These are phyloP conservation scores for Cryptotermes secundus DNA, from an alignment of 1,140 invertebrate genomes.

Conservation along the genomic window DNA sequence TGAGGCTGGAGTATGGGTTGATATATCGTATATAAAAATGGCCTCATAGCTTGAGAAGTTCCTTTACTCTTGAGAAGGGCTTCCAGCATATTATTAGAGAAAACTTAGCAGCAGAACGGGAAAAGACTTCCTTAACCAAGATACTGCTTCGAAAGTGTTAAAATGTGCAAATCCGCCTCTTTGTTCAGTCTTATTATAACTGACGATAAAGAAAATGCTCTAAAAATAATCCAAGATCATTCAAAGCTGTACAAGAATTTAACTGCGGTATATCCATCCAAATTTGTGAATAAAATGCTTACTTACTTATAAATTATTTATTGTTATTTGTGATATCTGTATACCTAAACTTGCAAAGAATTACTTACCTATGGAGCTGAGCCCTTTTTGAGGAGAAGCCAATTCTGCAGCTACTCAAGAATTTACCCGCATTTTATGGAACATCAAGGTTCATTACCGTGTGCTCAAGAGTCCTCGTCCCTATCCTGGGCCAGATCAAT, in stretches of 20 bases:
- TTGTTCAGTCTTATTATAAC: not conserved
- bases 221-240: not conserved
- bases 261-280: not conserved
- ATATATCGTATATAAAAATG: not conserved
- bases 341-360: too few relatives aligned
- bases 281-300: not conserved
- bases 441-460: too few relatives aligned
- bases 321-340: too few relatives aligned
- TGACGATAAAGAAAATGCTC: not conserved
- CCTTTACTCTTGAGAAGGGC: slow-evolving; percentile 2
- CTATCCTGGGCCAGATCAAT: too few relatives aligned
- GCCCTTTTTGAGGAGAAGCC: too few relatives aligned
- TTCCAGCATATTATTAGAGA: not conserved
- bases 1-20: not conserved
- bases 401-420: too few relatives aligned
- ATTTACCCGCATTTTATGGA: too few relatives aligned
- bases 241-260: not conserved
- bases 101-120: not conserved
- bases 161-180: not conserved
- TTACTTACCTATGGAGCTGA: too few relatives aligned
- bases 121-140: not conserved
- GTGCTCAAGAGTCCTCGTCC: too few relatives aligned
- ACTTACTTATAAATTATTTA: not conserved
- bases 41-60: not conserved
- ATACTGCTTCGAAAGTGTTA: not conserved